Evolutionary conservation across 2,888 invertebrate species (phyloP), one percentile per base, ranked within the genome.

Genomic region (Asteroscopus sphinx): DNA sequence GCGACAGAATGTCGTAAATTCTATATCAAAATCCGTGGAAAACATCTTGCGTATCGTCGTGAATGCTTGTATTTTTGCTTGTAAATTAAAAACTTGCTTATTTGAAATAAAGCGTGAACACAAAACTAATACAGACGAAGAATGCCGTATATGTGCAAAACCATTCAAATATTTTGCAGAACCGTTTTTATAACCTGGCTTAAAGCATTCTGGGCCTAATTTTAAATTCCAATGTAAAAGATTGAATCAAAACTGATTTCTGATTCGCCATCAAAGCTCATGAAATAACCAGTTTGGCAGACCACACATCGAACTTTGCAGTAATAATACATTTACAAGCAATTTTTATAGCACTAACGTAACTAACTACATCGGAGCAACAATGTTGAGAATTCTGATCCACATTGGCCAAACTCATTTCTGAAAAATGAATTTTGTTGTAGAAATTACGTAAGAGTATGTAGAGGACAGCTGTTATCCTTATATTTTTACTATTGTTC

Each of bases 301-400:
- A 70, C 71, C 74, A 70, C 71, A 70, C 70, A 70, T 21, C 11
- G 45, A 6, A 56, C 40, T 45, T 30, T 48, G 25, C 28, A 17
- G 2, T 46, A 68, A 62, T 54, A 45, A 35, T 40, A 32, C 32
- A 52, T 54, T 52, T n/a, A 40, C n/a, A 56, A 44, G 44, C 46
- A 42, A 30, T 42, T 59, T 68, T 71, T 40, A 30, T 44, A 42
- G 26, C 21, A 39, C 44, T 46, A 35, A 25, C 12, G 28, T 15
- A 53, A 15, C 16, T 63, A 35, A 53, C 28, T 26, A 11, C 36
- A 28, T 56, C 12, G n/a, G n/a, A n/a, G n/a, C n/a, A 3, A 25
- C 15, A 17, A 62, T 33, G 30, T 30, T 46, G 25, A 6, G n/a
- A 37, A 12, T 44, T 52, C 11, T 17, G 30, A 64, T 64, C 15